A percentile compares a stretch with the other conserved stretches of the same genome.
These are phyloP conservation scores for Sarcophaga carnaria DNA, from an alignment of 2,888 invertebrate genomes.

Conservation along the genomic window DNA sequence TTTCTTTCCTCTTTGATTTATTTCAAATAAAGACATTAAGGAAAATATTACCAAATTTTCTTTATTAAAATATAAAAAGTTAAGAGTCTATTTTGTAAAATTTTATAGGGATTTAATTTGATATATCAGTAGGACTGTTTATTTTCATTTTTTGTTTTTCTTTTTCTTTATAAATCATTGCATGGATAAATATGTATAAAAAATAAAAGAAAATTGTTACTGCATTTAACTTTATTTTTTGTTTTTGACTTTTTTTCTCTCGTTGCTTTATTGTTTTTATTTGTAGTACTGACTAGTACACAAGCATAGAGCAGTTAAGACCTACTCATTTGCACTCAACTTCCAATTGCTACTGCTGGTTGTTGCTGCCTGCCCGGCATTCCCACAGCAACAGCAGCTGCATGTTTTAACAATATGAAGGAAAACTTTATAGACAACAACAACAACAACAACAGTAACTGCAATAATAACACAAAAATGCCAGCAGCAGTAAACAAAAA, in stretches of 20 bases:
- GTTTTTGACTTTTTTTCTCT: background rate
- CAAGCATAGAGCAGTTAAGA: constrained; percentile 39
- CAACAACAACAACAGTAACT: constrained; percentile 38
- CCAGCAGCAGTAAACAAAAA: constrained; percentile 24
- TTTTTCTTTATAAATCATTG: constrained; percentile 33
- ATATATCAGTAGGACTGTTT: constrained; percentile 41
- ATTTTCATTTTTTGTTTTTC: background rate
- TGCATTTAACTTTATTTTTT: constrained; percentile 45
- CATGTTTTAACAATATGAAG: constrained; percentile 39
- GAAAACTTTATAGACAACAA: constrained; percentile 52
- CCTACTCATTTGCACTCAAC: constrained; percentile 63
- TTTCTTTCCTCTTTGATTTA: background rate
- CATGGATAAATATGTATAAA: background rate
- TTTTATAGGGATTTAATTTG: constrained; percentile 54
- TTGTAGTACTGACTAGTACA: background rate
- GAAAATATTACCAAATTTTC: constrained; percentile 5
- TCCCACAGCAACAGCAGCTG: constrained; percentile 58
- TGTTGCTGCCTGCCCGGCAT: constrained; percentile 62
- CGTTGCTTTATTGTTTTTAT: constrained; percentile 21
- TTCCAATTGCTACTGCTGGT: constrained; percentile 57
- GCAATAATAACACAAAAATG: constrained; percentile 21
- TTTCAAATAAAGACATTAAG: constrained; percentile 52
- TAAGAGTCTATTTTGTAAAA: background rate
- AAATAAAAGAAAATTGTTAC: constrained; percentile 36
- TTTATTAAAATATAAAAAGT: constrained; percentile 13